Evolutionary conservation across 2,113 vertebrate genomes (phyloP), one percentile per base, ranked within the genome.

Genomic region (Platysternon megacephalum): DNA sequence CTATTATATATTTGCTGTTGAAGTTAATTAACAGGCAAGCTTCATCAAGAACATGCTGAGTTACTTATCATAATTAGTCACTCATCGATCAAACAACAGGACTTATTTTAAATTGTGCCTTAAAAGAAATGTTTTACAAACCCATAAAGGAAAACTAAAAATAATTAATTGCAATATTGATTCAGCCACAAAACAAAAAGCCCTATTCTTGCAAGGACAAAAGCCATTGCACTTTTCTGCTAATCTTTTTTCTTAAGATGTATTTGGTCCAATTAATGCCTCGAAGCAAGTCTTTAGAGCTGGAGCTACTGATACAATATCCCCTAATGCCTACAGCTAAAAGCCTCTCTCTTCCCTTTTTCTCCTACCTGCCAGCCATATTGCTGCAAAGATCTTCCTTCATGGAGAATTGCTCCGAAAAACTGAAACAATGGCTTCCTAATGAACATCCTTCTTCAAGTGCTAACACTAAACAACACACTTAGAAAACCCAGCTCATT

Each of bases 361-460:
- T 91, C 87, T 96, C 82, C 89, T 84, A 85, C 94, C 90, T 94
- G 93, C 91, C 89, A 97, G 96, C 84, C 94, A 89, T 93, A 96
- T 96, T 94, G 61, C 89, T 93, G 90, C 88, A 98, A 97, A 98
- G 97, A 94, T 97, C 96, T 95, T 97, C 95, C 92, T 97, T 97
- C 98, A 98, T 91, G 95, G 96, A 97, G 95, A 98, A 96, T 82
- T 17, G 0, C 97, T 95, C 95, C 91, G 94, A 96, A 97, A 97
- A 97, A 96, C 39, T 93, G 95, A 98, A 98, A 98, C 97, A 97
- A 98, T 53, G 96, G 94, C 78, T 52, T 97, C 94, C 95, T 98
- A 98, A 98, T 97, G 97, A 98, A 98, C 97, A 93, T 85, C 87
- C 85, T 95, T 98, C 95, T 97, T 85, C 87, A 96, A 97, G 94